Evolutionary conservation across 2,888 invertebrate genomes (phyloP).

Genomic region (Scaptomyza cyrtandrae): DNA sequence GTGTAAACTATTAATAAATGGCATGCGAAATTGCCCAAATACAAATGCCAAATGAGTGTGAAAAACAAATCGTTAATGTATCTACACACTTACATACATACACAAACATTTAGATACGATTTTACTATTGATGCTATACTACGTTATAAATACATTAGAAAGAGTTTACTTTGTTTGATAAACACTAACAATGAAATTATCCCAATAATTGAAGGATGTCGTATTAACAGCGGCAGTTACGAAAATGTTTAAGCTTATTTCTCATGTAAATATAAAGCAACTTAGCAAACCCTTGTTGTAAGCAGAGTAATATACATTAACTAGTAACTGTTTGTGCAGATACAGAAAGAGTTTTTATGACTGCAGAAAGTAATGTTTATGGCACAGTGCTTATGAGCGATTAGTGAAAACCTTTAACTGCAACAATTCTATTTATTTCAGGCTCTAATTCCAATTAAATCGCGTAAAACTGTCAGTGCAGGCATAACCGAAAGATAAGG

Average conservation of each 20-base stretch:
- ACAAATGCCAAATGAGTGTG: slow-evolving; percentile 39
- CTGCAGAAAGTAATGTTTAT: too few relatives aligned
- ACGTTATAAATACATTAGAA: too few relatives aligned
- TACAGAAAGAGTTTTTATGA: too few relatives aligned
- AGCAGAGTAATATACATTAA: not conserved
- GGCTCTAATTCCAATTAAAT: not conserved
- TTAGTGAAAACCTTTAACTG: not conserved
- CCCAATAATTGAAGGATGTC: slow-evolving; percentile 16
- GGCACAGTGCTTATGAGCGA: slow-evolving; percentile 6
- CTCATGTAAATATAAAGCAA: too few relatives aligned
- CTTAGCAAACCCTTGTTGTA: slow-evolving; percentile 15
- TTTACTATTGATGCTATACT: slow-evolving; percentile 4
- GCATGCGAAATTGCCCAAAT: slow-evolving; percentile 40
- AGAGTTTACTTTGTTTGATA: too few relatives aligned
- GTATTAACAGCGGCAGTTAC: too few relatives aligned
- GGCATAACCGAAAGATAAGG: slow-evolving; percentile 29
- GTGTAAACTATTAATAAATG: slow-evolving; percentile 45
- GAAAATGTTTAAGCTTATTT: too few relatives aligned
- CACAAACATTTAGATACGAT: not conserved
- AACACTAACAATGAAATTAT: not conserved
- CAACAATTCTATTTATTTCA: not conserved
- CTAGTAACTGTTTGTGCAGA: too few relatives aligned
- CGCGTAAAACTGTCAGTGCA: not conserved
- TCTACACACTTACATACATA: too few relatives aligned
- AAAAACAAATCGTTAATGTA: slow-evolving; percentile 30